Evolutionary conservation across 1,140 invertebrate genomes (phyloP), one percentile per base, ranked within the genome.

Genomic region (Hyles euphorbiae): DNA sequence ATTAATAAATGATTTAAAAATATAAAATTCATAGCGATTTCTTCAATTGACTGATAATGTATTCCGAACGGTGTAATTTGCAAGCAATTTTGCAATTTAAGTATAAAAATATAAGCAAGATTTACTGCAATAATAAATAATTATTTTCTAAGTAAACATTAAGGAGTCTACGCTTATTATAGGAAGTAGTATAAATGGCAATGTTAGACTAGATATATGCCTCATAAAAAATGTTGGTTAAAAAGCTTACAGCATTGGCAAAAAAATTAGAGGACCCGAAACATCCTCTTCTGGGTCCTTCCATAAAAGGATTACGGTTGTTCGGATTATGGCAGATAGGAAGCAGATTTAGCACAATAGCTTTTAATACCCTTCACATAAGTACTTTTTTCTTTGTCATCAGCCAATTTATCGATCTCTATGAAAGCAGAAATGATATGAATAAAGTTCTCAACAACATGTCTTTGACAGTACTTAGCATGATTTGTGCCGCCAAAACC

Each of bases 261-360:
- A 61, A 70, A 65, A 48, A 46, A 0, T 61, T 81, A 8, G 80
- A 83, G 53, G 67, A 81, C 56, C 68, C 75, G 3, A 69, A 72
- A 47, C 54, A 76, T 59, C 79, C 81, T 53, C 65, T 83, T 46
- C 59, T 85, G 56, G 81, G 78, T 5, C 79, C 81, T 22, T 79
- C 81, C 49, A 62, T 86, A 55, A 75, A 71, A 63, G 74, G 67
- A 5, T 66, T 86, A 53, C 71, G 71, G 67, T 69, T 73, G 44
- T 78, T 81, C 49, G 82, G 80, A 7, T 58, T 83, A 11, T 78
- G 74, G 69, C 66, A 73, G 57, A 64, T 61, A 22, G 66, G 62
- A 6, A 63, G 55, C 54, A 73, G 63, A 56, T 63, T 70, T 8
- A 60, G 62, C 1, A 65, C 66, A 11, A 50, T 47, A 44, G 34